phyloP scores from a whole-genome alignment of 2,888 invertebrate genomes.

The Disparrhopalites patrizii region DNA sequence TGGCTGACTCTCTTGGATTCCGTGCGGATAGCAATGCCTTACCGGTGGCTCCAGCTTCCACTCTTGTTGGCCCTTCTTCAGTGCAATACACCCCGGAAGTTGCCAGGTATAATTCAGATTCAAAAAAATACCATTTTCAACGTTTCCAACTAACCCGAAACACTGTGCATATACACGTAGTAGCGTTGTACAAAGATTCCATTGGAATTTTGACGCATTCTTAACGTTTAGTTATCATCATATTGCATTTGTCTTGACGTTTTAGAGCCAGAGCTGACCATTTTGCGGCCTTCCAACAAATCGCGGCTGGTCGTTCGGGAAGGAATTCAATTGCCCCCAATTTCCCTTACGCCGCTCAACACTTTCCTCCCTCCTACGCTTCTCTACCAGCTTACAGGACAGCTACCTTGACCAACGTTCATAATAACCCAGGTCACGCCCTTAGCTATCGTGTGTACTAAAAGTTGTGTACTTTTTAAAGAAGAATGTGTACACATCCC shows the following conservation, averaged over 20 bases:
- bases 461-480: too few relatives aligned
- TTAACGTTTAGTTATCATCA: too few relatives aligned
- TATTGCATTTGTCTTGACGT: too few relatives aligned
- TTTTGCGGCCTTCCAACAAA: conserved; percentile 49
- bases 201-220: too few relatives aligned
- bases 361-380: conserved; percentile 21
- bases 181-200: too few relatives aligned
- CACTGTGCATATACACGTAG: too few relatives aligned
- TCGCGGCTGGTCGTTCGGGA: background rate
- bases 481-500: too few relatives aligned
- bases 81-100: conserved; percentile 56
- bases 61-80: conserved; percentile 6
- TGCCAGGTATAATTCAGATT: too few relatives aligned
- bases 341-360: background rate
- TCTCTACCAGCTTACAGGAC: conserved; percentile 30
- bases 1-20: conserved; percentile 53
- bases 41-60: conserved; percentile 50
- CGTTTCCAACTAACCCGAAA: too few relatives aligned
- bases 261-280: conserved; percentile 55
- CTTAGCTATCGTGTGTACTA: conserved; percentile 53
- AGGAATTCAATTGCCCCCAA: too few relatives aligned
- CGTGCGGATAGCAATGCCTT: conserved; percentile 54
- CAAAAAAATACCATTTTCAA: too few relatives aligned
- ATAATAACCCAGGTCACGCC: conserved; percentile 54
- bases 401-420: conserved; percentile 52